phyloP scores from a whole-genome alignment of 2,888 invertebrate genomes.

The Sesia bembeciformis region DNA sequence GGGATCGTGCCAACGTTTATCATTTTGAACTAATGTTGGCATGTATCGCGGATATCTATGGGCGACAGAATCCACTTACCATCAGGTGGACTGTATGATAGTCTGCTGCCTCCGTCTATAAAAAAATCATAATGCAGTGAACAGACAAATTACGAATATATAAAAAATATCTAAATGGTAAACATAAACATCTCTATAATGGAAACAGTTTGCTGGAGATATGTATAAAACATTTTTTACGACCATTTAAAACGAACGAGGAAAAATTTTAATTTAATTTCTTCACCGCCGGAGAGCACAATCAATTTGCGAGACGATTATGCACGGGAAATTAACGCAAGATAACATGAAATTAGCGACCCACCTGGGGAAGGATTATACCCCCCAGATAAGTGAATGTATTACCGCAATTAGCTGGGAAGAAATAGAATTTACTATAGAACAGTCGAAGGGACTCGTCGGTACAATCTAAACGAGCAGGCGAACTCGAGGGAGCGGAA shows the following conservation, averaged over 20 bases:
- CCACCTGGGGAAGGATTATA: conserved; percentile 58
- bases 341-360: conserved; percentile 52
- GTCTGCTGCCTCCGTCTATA: too few species aligned
- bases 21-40: too few species aligned
- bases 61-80: too few species aligned
- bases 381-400: conserved; percentile 56
- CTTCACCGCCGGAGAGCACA: conserved; percentile 16
- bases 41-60: too few species aligned
- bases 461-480: conserved; percentile 46
- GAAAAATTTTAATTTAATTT: conserved; percentile 15
- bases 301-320: conserved; percentile 55
- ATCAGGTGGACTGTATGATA: too few species aligned
- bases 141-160: too few species aligned
- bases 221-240: too few species aligned
- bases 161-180: too few species aligned
- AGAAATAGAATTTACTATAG: conserved; percentile 44
- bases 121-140: too few species aligned
- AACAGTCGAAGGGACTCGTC: conserved; percentile 38
- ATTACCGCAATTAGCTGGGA: conserved; percentile 51
- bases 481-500: conserved; percentile 8
- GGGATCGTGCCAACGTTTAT: too few species aligned
- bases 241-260: conserved; percentile 3
- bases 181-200: too few species aligned
- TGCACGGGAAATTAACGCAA: conserved; percentile 53
- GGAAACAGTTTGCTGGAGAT: too few species aligned